phyloP scores from a whole-genome alignment of 2,797 vertebrate genomes.

The Lerista edwardsae region DNA sequence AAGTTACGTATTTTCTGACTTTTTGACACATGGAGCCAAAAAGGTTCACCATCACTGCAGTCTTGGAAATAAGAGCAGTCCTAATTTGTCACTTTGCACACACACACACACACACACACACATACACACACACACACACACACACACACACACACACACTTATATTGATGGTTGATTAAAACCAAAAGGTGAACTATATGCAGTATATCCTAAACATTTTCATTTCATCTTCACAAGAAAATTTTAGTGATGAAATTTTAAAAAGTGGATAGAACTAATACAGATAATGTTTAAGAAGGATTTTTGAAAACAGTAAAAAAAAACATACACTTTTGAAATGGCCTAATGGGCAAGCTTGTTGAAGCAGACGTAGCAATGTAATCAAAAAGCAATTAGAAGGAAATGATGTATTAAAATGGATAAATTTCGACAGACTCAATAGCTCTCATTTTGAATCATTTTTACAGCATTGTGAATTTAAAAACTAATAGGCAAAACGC shows the following conservation, averaged over 20 bases:
- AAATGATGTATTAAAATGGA: conserved; percentile 27
- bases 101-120: background rate
- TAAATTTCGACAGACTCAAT: conserved; percentile 21
- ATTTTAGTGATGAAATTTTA: background rate
- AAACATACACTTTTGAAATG: conserved; percentile 4
- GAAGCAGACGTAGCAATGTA: conserved; percentile 20
- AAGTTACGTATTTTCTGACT: too few species aligned
- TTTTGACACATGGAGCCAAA: too few species aligned
- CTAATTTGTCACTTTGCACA: background rate
- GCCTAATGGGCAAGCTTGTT: conserved; percentile 29
- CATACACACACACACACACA: background rate
- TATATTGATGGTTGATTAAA: conserved; percentile 19
- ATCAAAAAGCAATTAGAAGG: conserved; percentile 38
- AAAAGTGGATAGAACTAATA: background rate
- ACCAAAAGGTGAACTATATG: background rate
- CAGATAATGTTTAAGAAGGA: background rate
- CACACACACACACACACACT: background rate
- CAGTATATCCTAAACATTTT: background rate
- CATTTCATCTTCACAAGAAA: conserved; percentile 28
- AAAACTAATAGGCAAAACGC: conserved; percentile 18
- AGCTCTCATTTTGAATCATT: background rate
- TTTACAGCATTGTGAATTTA: conserved; percentile 9
- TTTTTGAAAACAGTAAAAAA: background rate
- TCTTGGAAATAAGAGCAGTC: background rate
- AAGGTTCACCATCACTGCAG: too few species aligned